Conservation (phyloP, 2,888 invertebrate genomes). For the Sipunculus nudus region DNA sequence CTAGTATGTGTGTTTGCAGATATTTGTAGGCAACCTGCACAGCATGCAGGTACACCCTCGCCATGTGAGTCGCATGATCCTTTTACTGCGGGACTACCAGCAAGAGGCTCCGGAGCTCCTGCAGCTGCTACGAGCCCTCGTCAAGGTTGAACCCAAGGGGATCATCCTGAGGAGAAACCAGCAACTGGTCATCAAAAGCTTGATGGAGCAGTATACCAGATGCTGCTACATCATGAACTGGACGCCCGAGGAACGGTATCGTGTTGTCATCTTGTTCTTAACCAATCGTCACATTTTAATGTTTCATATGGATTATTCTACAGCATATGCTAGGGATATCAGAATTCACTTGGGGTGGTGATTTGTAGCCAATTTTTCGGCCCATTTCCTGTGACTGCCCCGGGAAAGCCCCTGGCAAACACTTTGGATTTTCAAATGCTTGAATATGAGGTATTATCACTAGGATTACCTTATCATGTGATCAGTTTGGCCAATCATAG, state of each 20-base stretch:
- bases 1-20: constrained; percentile 6
- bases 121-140: constrained; percentile 5
- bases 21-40: constrained; percentile 5
- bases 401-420: too few species aligned
- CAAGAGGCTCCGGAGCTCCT: constrained; percentile 5
- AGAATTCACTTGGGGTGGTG: too few species aligned
- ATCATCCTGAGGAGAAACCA: constrained; percentile 6
- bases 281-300: neutral
- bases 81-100: neutral
- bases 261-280: neutral
- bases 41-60: constrained; percentile 4
- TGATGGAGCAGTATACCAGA: constrained; percentile 10
- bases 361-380: too few species aligned
- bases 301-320: too few species aligned
- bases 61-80: constrained; percentile 1
- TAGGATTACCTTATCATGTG: too few species aligned
- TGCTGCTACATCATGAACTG: constrained; percentile 6
- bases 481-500: too few species aligned
- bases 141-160: constrained; percentile 2
- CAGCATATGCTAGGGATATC: too few species aligned
- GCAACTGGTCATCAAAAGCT: constrained; percentile 7
- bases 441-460: too few species aligned
- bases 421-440: too few species aligned
- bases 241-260: neutral
- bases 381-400: too few species aligned